Base-by-base conservation (phyloP, 2,113 vertebrate species). In the Pangasianodon gigas region DNA sequence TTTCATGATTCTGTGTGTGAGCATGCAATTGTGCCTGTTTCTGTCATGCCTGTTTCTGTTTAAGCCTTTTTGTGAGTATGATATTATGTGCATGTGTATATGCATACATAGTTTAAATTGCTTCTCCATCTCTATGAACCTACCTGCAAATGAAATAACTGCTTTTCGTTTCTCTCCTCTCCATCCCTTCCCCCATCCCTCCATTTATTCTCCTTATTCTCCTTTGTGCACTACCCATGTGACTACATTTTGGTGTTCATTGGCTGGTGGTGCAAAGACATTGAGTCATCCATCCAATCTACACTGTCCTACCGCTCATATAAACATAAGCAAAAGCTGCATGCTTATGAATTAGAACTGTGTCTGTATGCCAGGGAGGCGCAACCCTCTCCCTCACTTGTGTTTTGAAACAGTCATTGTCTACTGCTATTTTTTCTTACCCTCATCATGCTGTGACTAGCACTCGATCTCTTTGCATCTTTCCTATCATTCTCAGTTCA, bases 311-410 rank as follows among this genome's bases (percentile, higher is more conserved):
- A 41, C 79, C 24, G n/a, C 58, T 88, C 86, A 88, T 77, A 92
- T 90, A 91, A 92, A 91, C 91, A 90, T 89, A 88, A 91, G 87
- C 88, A 90, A 90, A 83, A 86, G 82, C 90, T 86, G 90, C 86
- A 90, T 91, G 87, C 79, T 90, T 88, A 86, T 86, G 84, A 90
- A 88, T 89, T 77, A 86, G 84, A 88, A 82, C 87, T 16, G 86
- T 79, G 60, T 74, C 71, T 85, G 83, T 67, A 74, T 89, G 79
- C 71, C 87, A 81, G 54, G 32, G 88, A 75, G 67, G 75, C 69
- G 86, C 65, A 37, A 46, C 81, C 60, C 56, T 79, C 26, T 37
- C 80, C 56, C 41, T 81, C 82, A 87, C 65, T 51, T 85, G 44
- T 81, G 60, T 85, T 52, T 71, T 56, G 46, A 71, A 79, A n/a